These are phyloP conservation scores for Drosophila baimaii DNA, from an alignment of 1,140 invertebrate species.

Conservation along the genomic window DNA sequence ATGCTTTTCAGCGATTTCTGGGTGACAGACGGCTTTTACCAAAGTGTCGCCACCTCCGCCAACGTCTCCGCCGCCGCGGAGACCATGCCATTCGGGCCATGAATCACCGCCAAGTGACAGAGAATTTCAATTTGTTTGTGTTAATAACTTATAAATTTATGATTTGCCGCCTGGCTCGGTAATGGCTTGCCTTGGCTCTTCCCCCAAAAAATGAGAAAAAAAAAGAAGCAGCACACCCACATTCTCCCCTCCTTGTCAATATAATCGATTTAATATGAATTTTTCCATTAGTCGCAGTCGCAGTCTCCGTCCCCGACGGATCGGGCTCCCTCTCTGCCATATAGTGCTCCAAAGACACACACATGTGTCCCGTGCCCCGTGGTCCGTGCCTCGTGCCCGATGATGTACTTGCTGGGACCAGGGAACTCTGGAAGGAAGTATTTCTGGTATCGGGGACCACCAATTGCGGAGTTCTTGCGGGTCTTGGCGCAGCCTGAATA, in stretches of 20 bases:
- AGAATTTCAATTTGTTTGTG: constrained; percentile 33
- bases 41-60: constrained; percentile 52
- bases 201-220: neutral
- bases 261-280: constrained; percentile 82
- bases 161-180: constrained; percentile 34
- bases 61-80: neutral
- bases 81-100: constrained; percentile 12
- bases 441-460: constrained; percentile 54
- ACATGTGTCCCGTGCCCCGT: constrained; percentile 13
- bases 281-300: constrained; percentile 79
- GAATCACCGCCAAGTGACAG: constrained; percentile 45
- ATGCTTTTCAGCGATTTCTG: constrained; percentile 63
- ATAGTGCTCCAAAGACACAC: constrained; percentile 8
- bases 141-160: constrained; percentile 71
- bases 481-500: constrained; percentile 55
- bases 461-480: constrained; percentile 56
- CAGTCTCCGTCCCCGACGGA: constrained; percentile 41
- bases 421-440: constrained; percentile 46
- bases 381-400: constrained; percentile 7
- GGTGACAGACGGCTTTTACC: constrained; percentile 73
- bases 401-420: constrained; percentile 10
- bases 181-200: constrained; percentile 20
- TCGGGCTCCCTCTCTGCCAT: constrained; percentile 1
- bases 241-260: constrained; percentile 63
- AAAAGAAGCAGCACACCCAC: neutral